Evolutionary conservation across 2,888 invertebrate species (phyloP).

Genomic region (Osmoderma eremita): DNA sequence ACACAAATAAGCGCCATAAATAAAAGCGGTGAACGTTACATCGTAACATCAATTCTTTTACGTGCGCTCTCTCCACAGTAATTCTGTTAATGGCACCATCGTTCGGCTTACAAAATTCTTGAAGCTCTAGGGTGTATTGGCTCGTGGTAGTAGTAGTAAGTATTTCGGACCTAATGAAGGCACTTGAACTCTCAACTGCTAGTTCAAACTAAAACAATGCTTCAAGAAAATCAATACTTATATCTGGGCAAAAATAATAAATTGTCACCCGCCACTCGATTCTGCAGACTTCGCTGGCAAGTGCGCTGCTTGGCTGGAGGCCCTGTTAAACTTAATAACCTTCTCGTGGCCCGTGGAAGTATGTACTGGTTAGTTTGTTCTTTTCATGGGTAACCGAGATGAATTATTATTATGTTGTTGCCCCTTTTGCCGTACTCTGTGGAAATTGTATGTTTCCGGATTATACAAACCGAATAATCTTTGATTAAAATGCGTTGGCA

Average conservation of each 20-base stretch:
- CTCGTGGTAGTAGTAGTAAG: conserved; percentile 2
- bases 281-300: conserved; percentile 19
- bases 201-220: conserved; percentile 28
- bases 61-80: conserved; percentile 16
- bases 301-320: conserved; percentile 8
- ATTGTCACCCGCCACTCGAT: conserved; percentile 17
- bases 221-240: conserved; percentile 30
- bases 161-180: conserved; percentile 32
- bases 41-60: conserved; percentile 9
- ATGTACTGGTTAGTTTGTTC: no score
- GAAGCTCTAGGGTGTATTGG: conserved; percentile 20
- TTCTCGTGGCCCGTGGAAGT: background rate
- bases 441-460: no score
- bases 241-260: conserved; percentile 22
- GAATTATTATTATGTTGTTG: no score
- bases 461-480: no score
- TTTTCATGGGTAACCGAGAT: no score
- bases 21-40: background rate
- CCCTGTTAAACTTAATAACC: conserved; percentile 23
- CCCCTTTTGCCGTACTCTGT: no score
- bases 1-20: conserved; percentile 14
- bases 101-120: conserved; percentile 27
- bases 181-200: conserved; percentile 19
- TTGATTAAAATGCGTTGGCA: no score
- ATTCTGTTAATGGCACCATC: conserved; percentile 21